A percentile compares a stretch with the other conserved stretches of the same genome.
Evolutionary conservation across 2,113 vertebrate species (phyloP).

Genomic region (Crotalus tigris): DNA sequence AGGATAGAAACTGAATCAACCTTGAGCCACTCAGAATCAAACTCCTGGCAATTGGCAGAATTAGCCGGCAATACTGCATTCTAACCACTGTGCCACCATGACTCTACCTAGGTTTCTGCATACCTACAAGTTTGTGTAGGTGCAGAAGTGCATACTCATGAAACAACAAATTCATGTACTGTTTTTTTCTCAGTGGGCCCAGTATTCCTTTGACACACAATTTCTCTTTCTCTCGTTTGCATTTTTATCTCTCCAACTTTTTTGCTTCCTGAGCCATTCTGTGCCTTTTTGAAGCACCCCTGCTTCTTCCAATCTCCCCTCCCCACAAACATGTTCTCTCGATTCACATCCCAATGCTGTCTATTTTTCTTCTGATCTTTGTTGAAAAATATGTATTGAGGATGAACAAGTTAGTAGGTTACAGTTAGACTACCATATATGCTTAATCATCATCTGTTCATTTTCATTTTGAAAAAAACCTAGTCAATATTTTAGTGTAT

Average conservation of each 20-base stretch:
- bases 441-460: background rate
- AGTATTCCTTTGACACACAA: background rate
- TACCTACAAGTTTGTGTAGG: background rate
- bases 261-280: background rate
- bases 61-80: too few species aligned
- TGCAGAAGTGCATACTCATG: background rate
- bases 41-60: background rate
- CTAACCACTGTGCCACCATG: background rate
- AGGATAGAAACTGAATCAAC: background rate
- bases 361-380: background rate
- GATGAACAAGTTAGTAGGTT: background rate
- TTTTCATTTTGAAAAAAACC: background rate
- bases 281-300: background rate
- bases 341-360: background rate
- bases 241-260: background rate
- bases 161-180: background rate
- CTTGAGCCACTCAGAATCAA: background rate
- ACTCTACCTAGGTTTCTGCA: background rate
- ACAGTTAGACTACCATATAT: background rate
- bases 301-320: background rate
- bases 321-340: background rate
- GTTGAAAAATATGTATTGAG: background rate
- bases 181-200: background rate
- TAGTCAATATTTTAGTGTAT: background rate
- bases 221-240: background rate